Base-by-base conservation (phyloP, 1,140 invertebrate species). In the Ruditapes philippinarum region DNA sequence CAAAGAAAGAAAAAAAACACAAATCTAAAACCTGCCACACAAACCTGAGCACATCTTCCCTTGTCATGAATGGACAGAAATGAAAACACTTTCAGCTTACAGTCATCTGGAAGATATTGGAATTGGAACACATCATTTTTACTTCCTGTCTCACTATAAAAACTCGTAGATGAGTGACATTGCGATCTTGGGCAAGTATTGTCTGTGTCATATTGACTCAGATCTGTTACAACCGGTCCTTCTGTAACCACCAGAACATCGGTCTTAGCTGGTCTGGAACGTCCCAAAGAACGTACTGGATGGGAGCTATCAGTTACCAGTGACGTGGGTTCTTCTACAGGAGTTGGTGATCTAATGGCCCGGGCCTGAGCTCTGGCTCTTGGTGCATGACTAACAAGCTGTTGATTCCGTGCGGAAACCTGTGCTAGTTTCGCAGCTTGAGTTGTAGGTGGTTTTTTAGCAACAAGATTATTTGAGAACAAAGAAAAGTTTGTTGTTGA, bases 31-130 rank as follows among this genome's bases (percentile, higher is more conserved):
- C n/a, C n/a, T n/a, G n/a, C n/a, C n/a, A 9, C 28, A 62, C 74
- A 70, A 62, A 88, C 85, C 85, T 88, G 85, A 51, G 90, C 78
- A 65, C 83, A 51, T 40, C 76, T 70, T 11, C 94, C 95, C 79
- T 95, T 94, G 31, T 95, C 93, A 51, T 90, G 76, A n/a, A 92
- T 89, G 25, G 73, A 89, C 17, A 95, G 83, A 49, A 91, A 95
- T 7, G 92, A 89, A 74, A 95, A 95, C 36, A 95, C 89, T 62
- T 94, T 95, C 17, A 95, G 74, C 89, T 95, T 92, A 79, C 93
- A 94, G 42, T 94, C 92, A 49, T 90, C 80, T 14, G 95, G 95
- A 19, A 95, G 82, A n/a, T 81, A 73, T 22, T 92, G 80, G 82
- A 95, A 95, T 36, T 93, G 93, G 81, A 95, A 95, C 22, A 60